Evolutionary conservation across 2,113 vertebrate species (phyloP).

Genomic region (Pipa parva): DNA sequence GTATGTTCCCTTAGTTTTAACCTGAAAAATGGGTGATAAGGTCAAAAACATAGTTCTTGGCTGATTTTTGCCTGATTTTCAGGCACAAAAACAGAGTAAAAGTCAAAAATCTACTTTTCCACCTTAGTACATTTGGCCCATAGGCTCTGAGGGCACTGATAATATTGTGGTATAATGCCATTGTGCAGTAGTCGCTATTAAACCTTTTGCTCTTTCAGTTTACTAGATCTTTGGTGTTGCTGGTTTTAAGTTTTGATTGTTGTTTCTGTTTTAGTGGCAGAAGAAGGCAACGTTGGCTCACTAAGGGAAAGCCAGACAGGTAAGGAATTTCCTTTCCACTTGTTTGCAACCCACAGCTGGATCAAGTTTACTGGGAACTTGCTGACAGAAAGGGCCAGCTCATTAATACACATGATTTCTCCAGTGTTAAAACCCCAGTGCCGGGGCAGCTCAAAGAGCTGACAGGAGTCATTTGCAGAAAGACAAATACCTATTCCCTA

Average conservation of each 20-base stretch:
- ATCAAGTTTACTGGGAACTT: slow-evolving; percentile 44
- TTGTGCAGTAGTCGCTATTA: too few relatives aligned
- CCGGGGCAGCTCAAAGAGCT: slow-evolving; percentile 36
- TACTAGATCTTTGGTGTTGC: too few relatives aligned
- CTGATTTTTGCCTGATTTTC: too few relatives aligned
- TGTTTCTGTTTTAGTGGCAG: slow-evolving; percentile 70
- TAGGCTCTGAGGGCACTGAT: too few relatives aligned
- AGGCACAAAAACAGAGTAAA: too few relatives aligned
- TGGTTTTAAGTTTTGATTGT: slow-evolving; percentile 53
- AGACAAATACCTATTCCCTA: slow-evolving; percentile 43
- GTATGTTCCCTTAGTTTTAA: too few relatives aligned
- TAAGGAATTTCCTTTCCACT: slow-evolving; percentile 59
- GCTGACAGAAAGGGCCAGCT: slow-evolving; percentile 45
- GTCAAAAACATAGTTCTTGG: too few relatives aligned
- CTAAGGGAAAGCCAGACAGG: slow-evolving; percentile 63
- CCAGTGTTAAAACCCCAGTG: slow-evolving; percentile 47
- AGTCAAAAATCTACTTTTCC: too few relatives aligned
- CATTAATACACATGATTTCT: slow-evolving; percentile 54
- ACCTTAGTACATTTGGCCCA: too few relatives aligned
- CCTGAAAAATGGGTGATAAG: too few relatives aligned
- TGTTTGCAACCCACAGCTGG: slow-evolving; percentile 44
- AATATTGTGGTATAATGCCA: too few relatives aligned
- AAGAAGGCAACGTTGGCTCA: slow-evolving; percentile 80
- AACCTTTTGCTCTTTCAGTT: too few relatives aligned
- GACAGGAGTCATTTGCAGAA: slow-evolving; percentile 50